Evolutionary conservation across 2,113 vertebrate genomes (phyloP), one percentile per base, ranked within the genome.

Genomic region (Rana temporaria): DNA sequence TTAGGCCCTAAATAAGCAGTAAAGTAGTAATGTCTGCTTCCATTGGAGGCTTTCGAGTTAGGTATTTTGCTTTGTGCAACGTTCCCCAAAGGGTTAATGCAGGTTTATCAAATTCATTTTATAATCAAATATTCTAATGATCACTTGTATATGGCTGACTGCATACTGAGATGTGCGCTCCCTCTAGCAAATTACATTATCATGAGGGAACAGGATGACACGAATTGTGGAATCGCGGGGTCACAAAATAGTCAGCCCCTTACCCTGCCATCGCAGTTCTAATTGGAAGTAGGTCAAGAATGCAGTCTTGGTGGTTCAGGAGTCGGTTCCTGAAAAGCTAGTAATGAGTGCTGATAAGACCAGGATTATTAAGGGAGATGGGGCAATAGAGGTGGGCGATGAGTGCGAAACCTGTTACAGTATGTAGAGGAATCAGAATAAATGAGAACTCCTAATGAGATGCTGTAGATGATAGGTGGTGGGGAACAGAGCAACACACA

Each of bases 341-440:
- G n/a, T 75, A 75, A 75, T 75, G 30, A 75, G 30, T n/a, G 5
- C 55, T 38, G 55, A 60, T 38, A n/a, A 60, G 55, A 74, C 26
- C 62, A 75, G 57, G 56, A 38, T 22, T 42, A 20, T 42, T 32
- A 75, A 60, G 72, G 34, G 12, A 22, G 30, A 24, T 17, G 34
- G 56, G 57, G 57, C 71, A 62, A n/a, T 14, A 42, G 1, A 22
- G 71, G 56, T 59, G 24, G 24, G 32, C 34, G 32, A 20, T 42
- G 56, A 75, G 19, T 56, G 42, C n/a, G 34, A 62, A 30, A 22
- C 48, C n/a, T 6, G 42, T 12, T 48, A 14, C 11, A 48, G 11
- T 59, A 75, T 42, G 30, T 60, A 38, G 30, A 75, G 57, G 22
- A 75, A 12, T 17, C 72, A 24, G 56, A 30, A 17, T 60, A 60